Base-by-base conservation (phyloP, 2,797 vertebrate species). In the Syngnathus rostellatus region DNA sequence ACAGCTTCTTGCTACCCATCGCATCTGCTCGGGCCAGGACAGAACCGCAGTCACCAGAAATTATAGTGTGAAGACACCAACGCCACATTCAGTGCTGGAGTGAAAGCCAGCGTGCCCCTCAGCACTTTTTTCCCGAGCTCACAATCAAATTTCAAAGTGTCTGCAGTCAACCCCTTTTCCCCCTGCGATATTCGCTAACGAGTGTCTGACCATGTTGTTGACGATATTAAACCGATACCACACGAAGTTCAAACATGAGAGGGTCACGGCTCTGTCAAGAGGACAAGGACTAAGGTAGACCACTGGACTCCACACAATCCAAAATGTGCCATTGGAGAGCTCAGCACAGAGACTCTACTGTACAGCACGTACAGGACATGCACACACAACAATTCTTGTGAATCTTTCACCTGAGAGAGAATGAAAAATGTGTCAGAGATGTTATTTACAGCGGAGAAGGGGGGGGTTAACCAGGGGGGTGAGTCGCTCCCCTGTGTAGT, bases 381-480 rank as follows among this genome's bases (percentile, higher is more conserved):
- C 66, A 54, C 50, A 2, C 75, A 58, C 75, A 71, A 72, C 19
- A 76, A 79, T 74, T 11, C 77, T 83, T 77, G 77, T 77, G 83
- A 82, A 85, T 81, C 81, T 87, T 83, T 77, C 81, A 86, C 84
- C 79, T 81, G 81, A 83, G 85, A 85, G 83, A 76, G 81, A 86
- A 87, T 87, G 77, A 85, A 87, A 85, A 82, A 83, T 71, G 65
- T 80, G 82, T 86, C 83, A 79, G 58, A 17, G 71, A 45, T 17
- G 63, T 83, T 84, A 84, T 87, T 88, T 85, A 84, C 77, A 68
- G 68, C 50, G 14, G 31, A 31, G 31, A 70, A 70, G 71, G 84
- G 88, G 84, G 72, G 66, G 41, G n/a, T n/a, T 80, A 84, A 82
- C 84, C 83, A 80, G 50, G 19, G 74, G 74, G 85, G 82, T 81